Conservation (phyloP, 1,140 invertebrate species). For the Tribolium castaneum region DNA sequence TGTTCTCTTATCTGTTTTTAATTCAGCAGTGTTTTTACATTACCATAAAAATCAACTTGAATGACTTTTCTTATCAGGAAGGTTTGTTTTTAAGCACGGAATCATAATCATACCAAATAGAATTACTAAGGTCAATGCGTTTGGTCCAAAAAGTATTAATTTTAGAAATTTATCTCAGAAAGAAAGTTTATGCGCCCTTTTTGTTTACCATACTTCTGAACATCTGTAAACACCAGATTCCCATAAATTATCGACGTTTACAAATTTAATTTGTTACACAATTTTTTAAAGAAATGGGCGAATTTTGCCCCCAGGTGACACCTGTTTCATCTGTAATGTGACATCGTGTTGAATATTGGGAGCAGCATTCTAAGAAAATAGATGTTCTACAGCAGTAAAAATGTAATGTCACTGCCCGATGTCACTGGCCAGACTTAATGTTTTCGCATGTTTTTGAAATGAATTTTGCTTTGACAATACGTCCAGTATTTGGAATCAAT, state of each 20-base stretch:
- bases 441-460: too few relatives aligned
- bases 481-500: too few relatives aligned
- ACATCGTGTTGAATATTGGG: neutral
- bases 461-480: too few relatives aligned
- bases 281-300: too few relatives aligned
- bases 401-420: neutral
- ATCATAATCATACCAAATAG: conserved; percentile 28
- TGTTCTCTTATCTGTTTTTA: conserved; percentile 30
- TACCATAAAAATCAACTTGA: conserved; percentile 49
- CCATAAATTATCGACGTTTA: neutral
- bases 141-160: conserved; percentile 31
- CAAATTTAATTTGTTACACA: neutral
- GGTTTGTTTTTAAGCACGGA: conserved; percentile 37
- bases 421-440: neutral
- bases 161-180: conserved; percentile 22
- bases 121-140: conserved; percentile 44
- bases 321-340: neutral
- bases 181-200: conserved; percentile 2
- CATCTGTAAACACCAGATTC: neutral
- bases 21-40: conserved; percentile 36
- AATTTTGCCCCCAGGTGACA: neutral
- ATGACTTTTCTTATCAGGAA: conserved; percentile 46
- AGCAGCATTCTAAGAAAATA: conserved; percentile 19
- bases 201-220: conserved; percentile 33
- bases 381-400: conserved; percentile 26